Evolutionary conservation across 2,888 invertebrate species (phyloP), one percentile per base, ranked within the genome.

Genomic region (Andrena bucephala): DNA sequence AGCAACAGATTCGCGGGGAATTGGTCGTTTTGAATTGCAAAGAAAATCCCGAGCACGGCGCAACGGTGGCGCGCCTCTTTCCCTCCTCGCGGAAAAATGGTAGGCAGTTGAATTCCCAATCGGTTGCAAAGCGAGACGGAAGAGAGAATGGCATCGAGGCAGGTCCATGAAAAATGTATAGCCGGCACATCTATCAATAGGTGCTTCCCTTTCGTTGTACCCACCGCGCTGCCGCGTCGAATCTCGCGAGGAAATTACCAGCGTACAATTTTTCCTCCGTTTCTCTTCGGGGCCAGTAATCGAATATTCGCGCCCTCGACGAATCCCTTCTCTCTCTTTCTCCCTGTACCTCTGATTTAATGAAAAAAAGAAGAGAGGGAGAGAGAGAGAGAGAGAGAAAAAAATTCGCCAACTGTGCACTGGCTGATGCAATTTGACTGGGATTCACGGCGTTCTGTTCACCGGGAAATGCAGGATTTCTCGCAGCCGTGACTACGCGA

Each of bases 131-230:
- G 48, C 63, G 65, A 8, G 62, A 48, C 33, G 20, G 54, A 63
- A 60, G 63, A 59, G 70, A 66, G 74, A 69, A 81, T 77, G 57
- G 70, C 62, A 68, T 63, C 66, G 75, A 74, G 54, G 74, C 48
- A 20, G 36, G 57, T 16, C 33, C 66, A 83, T 81, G 81, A 86
- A 87, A 86, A 84, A 87, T 86, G 62, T 81, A 86, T 86, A 70
- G 57, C 65, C 24, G 8, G 70, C 67, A 42, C 59, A 63, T 81
- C 69, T 60, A 74, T 84, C 84, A 69, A 42, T 60, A 62, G 66
- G 20, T 66, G 70, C 54, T 69, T 62, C 63, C 57, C 8, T 66
- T 71, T 42, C 78, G 81, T 71, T 84, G 80, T 50, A 80, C 54
- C 62, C 66, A 42, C 48, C 31, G 65, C 24, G 20, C 7, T 54